Percentiles rank a stretch among this genome's conserved stretches.
Evolutionary conservation across 2,797 vertebrate species (phyloP).

Genomic region (Platalea minor): DNA sequence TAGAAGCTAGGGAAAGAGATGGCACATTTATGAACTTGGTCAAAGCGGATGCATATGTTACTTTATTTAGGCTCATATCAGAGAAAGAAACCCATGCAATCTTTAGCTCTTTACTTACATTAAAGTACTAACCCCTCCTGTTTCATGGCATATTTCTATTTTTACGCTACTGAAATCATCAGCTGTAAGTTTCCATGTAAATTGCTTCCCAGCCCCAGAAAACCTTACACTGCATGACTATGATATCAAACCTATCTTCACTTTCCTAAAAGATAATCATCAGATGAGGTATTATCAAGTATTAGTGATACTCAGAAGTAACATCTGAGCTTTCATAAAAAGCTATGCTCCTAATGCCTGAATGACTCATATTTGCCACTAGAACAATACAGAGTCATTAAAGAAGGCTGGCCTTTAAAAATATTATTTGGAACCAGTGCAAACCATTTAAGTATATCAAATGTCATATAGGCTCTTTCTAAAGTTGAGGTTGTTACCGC

Average conservation of each 20-base stretch:
- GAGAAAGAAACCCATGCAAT: conserved; percentile 41
- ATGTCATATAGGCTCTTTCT: conserved; percentile 7
- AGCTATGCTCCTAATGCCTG: neutral
- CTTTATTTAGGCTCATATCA: conserved; percentile 72
- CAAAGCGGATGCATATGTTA: conserved; percentile 62
- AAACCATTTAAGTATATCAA: neutral
- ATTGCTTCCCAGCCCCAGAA: neutral
- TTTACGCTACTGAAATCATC: neutral
- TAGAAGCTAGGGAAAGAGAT: conserved; percentile 61
- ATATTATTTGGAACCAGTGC: neutral
- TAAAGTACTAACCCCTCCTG: neutral
- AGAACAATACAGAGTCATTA: conserved; percentile 10
- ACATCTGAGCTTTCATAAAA: neutral
- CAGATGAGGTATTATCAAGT: neutral
- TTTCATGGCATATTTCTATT: neutral
- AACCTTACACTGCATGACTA: neutral
- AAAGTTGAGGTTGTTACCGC: neutral
- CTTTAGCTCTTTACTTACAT: neutral
- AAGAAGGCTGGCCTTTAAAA: conserved; percentile 15
- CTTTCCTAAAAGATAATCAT: neutral
- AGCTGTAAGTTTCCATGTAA: neutral
- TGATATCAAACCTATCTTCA: neutral
- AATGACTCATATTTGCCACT: conserved; percentile 22
- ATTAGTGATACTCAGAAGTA: neutral
- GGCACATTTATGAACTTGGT: conserved; percentile 55